Conservation (phyloP, 2,113 vertebrate genomes). For the Orthonyx spaldingii region DNA sequence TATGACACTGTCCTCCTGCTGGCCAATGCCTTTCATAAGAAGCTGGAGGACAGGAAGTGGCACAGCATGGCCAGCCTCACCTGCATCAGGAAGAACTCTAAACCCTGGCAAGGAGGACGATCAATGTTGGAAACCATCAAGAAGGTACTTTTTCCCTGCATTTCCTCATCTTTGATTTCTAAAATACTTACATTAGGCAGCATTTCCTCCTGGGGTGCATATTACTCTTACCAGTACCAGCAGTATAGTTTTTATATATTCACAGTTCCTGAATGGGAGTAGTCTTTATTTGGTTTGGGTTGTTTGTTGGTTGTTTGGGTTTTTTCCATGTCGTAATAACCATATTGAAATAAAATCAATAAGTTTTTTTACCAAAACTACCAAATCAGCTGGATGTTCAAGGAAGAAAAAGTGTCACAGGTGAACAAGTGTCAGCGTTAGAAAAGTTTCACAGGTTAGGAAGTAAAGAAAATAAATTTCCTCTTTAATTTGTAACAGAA, state of each 20-base stretch:
- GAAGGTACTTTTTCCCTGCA: constrained; percentile 77
- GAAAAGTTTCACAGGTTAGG: background rate
- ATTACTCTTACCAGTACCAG: background rate
- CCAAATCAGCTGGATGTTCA: background rate
- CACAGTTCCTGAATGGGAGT: background rate
- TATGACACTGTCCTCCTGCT: constrained; percentile 92
- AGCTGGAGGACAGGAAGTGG: constrained; percentile 97
- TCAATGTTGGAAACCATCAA: constrained; percentile 97
- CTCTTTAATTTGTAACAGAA: background rate
- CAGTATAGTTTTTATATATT: background rate
- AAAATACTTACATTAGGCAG: background rate
- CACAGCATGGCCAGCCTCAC: constrained; percentile 99
- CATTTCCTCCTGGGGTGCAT: background rate
- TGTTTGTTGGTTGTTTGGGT: background rate
- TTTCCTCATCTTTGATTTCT: background rate
- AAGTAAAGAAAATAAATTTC: background rate
- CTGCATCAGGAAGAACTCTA: constrained; percentile 97
- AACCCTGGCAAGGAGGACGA: constrained; percentile 96
- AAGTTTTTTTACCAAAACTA: background rate
- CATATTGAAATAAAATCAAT: background rate
- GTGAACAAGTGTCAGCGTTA: background rate
- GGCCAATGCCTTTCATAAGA: constrained; percentile 96
- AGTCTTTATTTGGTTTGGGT: background rate
- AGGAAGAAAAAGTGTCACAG: background rate
- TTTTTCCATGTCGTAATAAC: background rate